These are phyloP conservation scores for Larimichthys polyactis DNA, from an alignment of 2,113 vertebrate species.

Conservation along the genomic window DNA sequence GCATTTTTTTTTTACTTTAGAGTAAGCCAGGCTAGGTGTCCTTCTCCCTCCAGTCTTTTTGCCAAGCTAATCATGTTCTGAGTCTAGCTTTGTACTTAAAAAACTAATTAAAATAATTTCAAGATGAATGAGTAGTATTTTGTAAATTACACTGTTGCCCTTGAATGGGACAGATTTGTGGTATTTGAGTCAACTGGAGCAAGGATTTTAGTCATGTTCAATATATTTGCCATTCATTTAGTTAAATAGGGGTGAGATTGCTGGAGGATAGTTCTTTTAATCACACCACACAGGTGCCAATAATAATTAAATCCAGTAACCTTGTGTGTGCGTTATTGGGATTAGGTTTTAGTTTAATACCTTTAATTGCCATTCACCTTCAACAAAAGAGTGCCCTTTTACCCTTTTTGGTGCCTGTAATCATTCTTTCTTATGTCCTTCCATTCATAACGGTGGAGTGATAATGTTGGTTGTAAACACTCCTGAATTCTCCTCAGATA, in stretches of 20 bases:
- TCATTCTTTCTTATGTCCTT: neutral
- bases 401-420: neutral
- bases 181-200: neutral
- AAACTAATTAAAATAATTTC: no score
- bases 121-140: no score
- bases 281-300: neutral
- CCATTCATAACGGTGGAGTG: neutral
- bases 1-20: neutral
- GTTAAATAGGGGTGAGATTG: neutral
- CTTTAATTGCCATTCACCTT: neutral
- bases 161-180: neutral
- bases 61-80: neutral
- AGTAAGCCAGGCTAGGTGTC: neutral
- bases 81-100: no score
- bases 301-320: neutral
- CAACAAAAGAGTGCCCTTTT: neutral
- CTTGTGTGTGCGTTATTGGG: neutral
- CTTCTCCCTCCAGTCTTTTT: neutral
- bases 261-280: neutral
- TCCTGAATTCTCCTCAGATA: neutral
- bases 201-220: no score
- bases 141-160: neutral
- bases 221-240: neutral
- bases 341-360: neutral
- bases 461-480: neutral